Base-by-base conservation (phyloP, 2,797 vertebrate genomes). In the Rhyacichthys aspro region DNA sequence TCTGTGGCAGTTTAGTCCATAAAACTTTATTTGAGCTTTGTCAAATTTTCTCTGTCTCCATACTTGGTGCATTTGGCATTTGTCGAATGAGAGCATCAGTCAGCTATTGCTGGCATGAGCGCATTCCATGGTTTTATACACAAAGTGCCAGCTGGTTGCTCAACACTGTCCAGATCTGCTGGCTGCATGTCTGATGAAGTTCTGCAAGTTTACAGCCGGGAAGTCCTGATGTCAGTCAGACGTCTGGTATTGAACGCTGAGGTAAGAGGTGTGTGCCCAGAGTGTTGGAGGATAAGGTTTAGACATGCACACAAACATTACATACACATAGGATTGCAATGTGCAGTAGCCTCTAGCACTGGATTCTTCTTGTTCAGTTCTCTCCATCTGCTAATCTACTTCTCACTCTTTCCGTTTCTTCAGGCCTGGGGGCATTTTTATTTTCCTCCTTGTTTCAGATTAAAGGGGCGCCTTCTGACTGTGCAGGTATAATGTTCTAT, bases 201-300 rank as follows among this genome's bases (percentile, higher is more conserved):
- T 61, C 67, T 73, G 46, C 79, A 23, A 42, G 76, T 83, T 76
- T 82, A 76, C 60, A 82, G 63, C 59, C 57, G 44, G 32, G 33
- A 54, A 63, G 43, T 60, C 70, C 62, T 85, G 72, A 70, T 59
- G 49, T 85, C 86, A 85, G 75, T 86, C 81, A 78, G 63, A 76
- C 82, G 76, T 82, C 79, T 81, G 63, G 58, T 72, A 61, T 67
- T 82, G 69, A 85, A 82, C 47, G 8, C 10, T 11, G 34, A 41
- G 50, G 49, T 52, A 38, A 52, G 36, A 53, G 50, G 50, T 39
- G 50, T 53, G 50, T 39, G 52, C 69, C 49, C 47, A 55, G 46
- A 67, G 59, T 8, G 3, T 44, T 50, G 23, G 14, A 61, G 48
- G 54, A 52, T 62, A 36, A 68, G 46, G 17, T 72, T 67, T 52